Conservation (phyloP, 2,888 invertebrate species). For the Yponomeuta sedellus region DNA sequence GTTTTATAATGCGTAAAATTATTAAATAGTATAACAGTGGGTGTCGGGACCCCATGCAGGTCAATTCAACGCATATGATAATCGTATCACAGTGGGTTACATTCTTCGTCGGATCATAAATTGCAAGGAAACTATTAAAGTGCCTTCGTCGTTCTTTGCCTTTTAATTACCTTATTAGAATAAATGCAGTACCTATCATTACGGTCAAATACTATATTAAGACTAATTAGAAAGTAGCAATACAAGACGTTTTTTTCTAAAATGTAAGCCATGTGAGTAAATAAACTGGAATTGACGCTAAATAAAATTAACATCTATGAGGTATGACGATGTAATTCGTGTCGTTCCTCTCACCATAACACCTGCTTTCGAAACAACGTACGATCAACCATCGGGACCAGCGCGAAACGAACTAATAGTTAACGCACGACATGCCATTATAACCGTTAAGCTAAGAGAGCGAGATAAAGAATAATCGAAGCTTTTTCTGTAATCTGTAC, state of each 20-base stretch:
- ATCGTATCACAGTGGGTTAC: constrained; percentile 22
- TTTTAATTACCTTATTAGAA: too few relatives aligned
- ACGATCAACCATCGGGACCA: background rate
- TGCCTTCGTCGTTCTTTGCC: background rate
- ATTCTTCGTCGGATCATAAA: constrained; percentile 20
- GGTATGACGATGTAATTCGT: background rate
- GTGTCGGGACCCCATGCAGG: constrained; percentile 28
- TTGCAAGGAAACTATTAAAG: background rate
- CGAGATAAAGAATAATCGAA: background rate
- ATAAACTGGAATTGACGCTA: too few relatives aligned
- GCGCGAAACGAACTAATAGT: background rate
- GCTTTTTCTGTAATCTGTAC: background rate
- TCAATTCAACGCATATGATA: constrained; percentile 18
- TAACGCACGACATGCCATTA: constrained; percentile 3
- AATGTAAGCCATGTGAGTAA: too few relatives aligned
- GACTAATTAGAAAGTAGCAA: too few relatives aligned
- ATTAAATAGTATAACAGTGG: constrained; percentile 28
- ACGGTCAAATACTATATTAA: too few relatives aligned
- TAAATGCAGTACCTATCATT: too few relatives aligned
- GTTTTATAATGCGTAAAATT: constrained; percentile 3
- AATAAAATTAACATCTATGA: background rate
- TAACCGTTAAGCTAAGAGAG: background rate
- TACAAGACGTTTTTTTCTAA: too few relatives aligned
- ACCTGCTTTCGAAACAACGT: background rate
- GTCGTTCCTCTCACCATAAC: background rate